Base-by-base conservation (phyloP, 2,797 vertebrate genomes). In the Fratercula arctica region DNA sequence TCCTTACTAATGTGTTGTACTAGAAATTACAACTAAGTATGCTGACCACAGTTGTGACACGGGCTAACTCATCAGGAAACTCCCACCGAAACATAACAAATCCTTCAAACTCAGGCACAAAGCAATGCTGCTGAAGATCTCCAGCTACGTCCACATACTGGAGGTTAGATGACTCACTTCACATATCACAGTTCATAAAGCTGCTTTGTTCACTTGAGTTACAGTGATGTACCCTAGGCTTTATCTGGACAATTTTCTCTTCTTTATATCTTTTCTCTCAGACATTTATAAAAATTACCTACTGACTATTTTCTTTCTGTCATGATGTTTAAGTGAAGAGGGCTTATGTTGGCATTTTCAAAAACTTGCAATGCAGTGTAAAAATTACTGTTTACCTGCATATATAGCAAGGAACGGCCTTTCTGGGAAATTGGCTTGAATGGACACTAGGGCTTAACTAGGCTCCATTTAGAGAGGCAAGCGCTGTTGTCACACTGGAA, bases 91-190 rank as follows among this genome's bases (percentile, higher is more conserved):
- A 18, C 6, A 11, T 5, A 67, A n/a, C 2, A 45, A 43, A 41
- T 37, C 48, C 60, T 54, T 57, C 72, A 56, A 78, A 95, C 53
- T 20, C 20, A 56, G 57, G 35, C 67, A 77, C 9, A 90, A 53
- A 86, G 28, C 23, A 63, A 41, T 29, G 16, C 25, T 89, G n/a
- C 50, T 70, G 69, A 81, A 73, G 54, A 70, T 21, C 66, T 81
- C 54, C 3, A 51, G 46, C 21, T 73, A 20, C 1, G 8, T 37
- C 60, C 35, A 8, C 1, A 0, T 37, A 31, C 0, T 6, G 2
- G 13, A 61, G 18, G 20, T 37, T 13, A 84, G 23, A n/a, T 29
- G 23, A 53, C 26, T 46, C 1, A 1, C 48, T 93, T 67, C n/a
- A 67, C 6, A 1, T 4, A 75, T 16, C 50, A 19, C 26, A 35